Evolutionary conservation across 1,140 invertebrate genomes (phyloP), one percentile per base, ranked within the genome.

Genomic region (Magallana gigas): DNA sequence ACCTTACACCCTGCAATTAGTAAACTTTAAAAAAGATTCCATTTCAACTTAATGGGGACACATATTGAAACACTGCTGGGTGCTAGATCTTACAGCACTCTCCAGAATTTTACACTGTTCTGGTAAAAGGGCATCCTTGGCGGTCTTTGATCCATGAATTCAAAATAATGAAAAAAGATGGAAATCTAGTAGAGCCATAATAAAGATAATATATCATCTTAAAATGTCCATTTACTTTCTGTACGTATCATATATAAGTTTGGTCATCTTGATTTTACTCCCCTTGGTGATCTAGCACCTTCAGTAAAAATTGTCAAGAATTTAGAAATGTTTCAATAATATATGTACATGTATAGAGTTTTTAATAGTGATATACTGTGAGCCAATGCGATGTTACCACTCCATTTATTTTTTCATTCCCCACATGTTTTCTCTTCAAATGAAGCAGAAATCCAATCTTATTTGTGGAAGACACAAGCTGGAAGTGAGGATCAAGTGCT

Each of bases 1-100:
- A 64, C 16, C 16, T 14, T 18, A 64, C 16, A 64, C 18, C 68
- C 68, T 76, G 29, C 23, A 76, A 76, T 76, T 76, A 76, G 68
- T 23, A 76, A 36, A 23, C 68, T 76, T 76, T 76, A 11, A 76
- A 76, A 76, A 76, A 76, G 18, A 76, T 29, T 76, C 23, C 68
- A 76, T 76, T 76, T 76, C 23, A 76, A 29, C 12, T 76, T 29
- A 76, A 76, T 76, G 68, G 68, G 23, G 23, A 29, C 36, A 76
- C 68, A 76, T 76, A 76, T 36, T 76, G 23, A 76, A 76, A 76
- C 18, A 76, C 23, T 76, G 68, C 68, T 29, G 68, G 68, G 68
- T 76, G 68, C 68, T 29, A 76, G 23, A 29, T 76, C 68, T 76
- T 76, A 36, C 68, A 76, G 36, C 68, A 76, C 23, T 76, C 68